Percentiles rank a stretch among this genome's conserved stretches.
Conservation (phyloP, 2,113 vertebrate genomes). For the Castor canadensis region DNA sequence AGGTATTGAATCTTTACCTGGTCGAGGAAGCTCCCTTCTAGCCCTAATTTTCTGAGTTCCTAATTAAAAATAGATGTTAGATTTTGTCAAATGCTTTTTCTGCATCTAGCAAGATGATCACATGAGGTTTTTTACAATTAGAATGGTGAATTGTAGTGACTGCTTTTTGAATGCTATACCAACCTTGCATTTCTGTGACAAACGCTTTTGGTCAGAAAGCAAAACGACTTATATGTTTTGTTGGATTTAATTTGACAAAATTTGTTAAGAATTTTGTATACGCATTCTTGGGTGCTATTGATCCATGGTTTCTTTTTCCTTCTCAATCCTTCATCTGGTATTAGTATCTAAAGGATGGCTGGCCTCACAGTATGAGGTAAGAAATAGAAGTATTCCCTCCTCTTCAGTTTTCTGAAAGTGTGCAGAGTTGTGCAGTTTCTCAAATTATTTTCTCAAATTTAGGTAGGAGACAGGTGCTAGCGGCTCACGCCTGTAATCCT, state of each 20-base stretch:
- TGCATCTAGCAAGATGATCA: background rate
- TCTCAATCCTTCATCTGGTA: background rate
- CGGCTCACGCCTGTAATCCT: too few species aligned
- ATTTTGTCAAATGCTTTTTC: conserved; percentile 1
- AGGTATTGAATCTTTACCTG: background rate
- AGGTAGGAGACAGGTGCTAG: too few species aligned
- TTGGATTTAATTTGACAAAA: conserved; percentile 23
- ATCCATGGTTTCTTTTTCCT: conserved; percentile 4
- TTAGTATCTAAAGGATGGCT: background rate
- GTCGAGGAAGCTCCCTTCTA: background rate
- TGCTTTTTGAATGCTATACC: background rate
- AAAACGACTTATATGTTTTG: background rate
- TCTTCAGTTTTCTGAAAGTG: conserved; percentile 13
- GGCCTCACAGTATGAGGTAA: background rate
- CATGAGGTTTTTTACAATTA: background rate
- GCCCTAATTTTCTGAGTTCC: background rate
- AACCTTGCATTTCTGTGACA: background rate
- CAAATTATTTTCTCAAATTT: background rate
- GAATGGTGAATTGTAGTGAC: conserved; percentile 14
- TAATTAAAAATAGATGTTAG: background rate
- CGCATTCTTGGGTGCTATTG: background rate
- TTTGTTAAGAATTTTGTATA: background rate
- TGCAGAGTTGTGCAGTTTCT: background rate
- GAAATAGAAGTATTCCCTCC: background rate
- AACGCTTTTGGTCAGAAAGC: background rate